These are phyloP conservation scores for Cecropterus lyciades DNA, from an alignment of 1,140 invertebrate genomes.

Conservation along the genomic window DNA sequence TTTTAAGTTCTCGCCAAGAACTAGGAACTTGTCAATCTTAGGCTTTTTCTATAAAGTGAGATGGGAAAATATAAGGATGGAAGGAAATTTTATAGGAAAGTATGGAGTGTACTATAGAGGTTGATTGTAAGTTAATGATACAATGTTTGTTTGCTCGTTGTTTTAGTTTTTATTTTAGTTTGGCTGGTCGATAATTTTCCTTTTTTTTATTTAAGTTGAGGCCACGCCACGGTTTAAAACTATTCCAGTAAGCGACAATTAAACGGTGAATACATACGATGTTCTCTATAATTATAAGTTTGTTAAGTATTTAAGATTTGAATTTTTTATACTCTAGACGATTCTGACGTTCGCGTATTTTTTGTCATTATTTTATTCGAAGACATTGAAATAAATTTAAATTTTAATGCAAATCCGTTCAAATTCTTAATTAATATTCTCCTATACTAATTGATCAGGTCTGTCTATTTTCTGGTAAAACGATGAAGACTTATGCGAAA, in stretches of 20 bases:
- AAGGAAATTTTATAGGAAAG: constrained; percentile 40
- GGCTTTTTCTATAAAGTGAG: neutral
- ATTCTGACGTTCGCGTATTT: neutral
- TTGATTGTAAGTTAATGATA: constrained; percentile 58
- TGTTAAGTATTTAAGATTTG: constrained; percentile 27
- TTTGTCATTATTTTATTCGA: neutral
- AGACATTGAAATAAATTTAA: neutral
- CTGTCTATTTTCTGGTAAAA: neutral
- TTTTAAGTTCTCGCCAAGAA: neutral
- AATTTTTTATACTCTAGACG: constrained; percentile 7
- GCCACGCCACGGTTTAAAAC: constrained; percentile 10
- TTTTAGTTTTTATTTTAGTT: constrained; percentile 62
- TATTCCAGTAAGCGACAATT: constrained; percentile 5
- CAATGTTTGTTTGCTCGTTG: constrained; percentile 61
- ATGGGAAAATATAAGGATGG: neutral
- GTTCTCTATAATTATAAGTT: constrained; percentile 1
- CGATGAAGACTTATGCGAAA: neutral
- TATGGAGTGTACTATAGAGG: constrained; percentile 67
- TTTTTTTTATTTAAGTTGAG: constrained; percentile 39
- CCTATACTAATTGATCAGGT: neutral
- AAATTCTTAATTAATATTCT: no score
- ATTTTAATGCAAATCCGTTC: no score
- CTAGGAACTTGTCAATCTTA: neutral
- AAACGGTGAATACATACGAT: constrained; percentile 37
- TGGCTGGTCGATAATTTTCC: constrained; percentile 50